Conservation (phyloP, 2,113 vertebrate genomes). For the Enhydra lutris region DNA sequence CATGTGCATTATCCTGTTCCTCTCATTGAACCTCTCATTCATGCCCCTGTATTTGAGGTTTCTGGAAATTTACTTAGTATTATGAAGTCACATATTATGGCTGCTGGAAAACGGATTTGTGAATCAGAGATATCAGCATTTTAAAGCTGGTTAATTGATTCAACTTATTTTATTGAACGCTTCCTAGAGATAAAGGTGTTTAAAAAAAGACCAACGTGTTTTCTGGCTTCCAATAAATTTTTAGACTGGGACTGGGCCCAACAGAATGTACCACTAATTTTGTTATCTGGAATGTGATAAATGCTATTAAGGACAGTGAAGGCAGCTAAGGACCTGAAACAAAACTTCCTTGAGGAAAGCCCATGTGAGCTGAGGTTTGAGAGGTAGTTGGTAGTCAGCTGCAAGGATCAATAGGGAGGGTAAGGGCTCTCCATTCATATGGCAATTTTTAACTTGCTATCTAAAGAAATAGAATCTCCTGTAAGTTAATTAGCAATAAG, state of each 20-base stretch:
- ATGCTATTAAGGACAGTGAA: neutral
- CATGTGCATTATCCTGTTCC: neutral
- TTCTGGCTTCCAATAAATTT: neutral
- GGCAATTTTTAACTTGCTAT: neutral
- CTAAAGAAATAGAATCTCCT: neutral
- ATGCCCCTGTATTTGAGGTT: neutral
- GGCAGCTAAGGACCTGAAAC: neutral
- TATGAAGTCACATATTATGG: neutral
- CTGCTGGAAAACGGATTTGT: neutral
- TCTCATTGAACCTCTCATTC: neutral
- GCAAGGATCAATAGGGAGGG: rapidly evolving
- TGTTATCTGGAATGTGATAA: neutral
- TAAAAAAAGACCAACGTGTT: neutral
- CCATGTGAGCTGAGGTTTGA: neutral
- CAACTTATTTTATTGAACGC: neutral
- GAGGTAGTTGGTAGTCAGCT: neutral
- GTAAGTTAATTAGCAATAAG: neutral
- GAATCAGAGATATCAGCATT: neutral
- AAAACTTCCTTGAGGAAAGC: neutral
- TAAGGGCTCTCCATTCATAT: neutral
- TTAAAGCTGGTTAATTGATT: neutral
- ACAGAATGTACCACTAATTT: neutral
- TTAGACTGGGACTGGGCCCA: neutral
- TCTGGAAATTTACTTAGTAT: neutral
- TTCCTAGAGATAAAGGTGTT: neutral